These are phyloP conservation scores for Phalera bucephala DNA, from an alignment of 2,888 invertebrate species.

Conservation along the genomic window DNA sequence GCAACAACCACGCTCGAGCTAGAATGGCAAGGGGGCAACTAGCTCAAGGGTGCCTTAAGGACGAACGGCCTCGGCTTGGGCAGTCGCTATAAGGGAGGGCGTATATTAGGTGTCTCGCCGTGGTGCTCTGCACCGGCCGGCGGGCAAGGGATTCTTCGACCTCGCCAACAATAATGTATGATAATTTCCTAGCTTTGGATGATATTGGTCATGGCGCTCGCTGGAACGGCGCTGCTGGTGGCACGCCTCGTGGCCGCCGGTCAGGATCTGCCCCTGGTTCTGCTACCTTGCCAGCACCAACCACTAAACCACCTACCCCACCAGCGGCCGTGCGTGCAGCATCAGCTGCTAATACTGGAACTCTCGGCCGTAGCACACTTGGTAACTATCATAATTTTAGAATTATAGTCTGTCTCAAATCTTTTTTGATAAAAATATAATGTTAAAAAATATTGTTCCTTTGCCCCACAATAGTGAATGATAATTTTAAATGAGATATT, in stretches of 20 bases:
- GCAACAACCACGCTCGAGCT: too few species aligned
- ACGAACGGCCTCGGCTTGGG: too few species aligned
- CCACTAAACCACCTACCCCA: constrained; percentile 97
- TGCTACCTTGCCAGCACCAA: constrained; percentile 90
- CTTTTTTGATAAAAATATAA: neutral
- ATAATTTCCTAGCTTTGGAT: constrained; percentile 92
- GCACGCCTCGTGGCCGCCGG: constrained; percentile 89
- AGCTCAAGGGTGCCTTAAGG: too few species aligned
- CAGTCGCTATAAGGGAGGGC: too few species aligned
- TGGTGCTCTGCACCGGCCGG: too few species aligned
- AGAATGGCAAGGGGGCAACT: too few species aligned
- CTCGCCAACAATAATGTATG: too few species aligned
- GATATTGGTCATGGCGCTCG: constrained; percentile 97
- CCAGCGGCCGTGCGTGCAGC: constrained; percentile 88
- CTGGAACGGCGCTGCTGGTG: constrained; percentile 85
- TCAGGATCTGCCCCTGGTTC: constrained; percentile 85
- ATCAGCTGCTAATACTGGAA: constrained; percentile 72
- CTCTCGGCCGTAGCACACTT: constrained; percentile 72
- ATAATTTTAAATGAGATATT: too few species aligned
- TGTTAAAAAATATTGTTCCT: too few species aligned
- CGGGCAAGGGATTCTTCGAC: too few species aligned
- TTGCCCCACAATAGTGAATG: too few species aligned
- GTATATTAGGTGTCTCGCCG: too few species aligned
- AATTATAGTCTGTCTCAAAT: neutral
- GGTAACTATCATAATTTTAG: constrained; percentile 59